Evolutionary conservation across 2,797 vertebrate species (phyloP).

Genomic region (Xerus rutilus): DNA sequence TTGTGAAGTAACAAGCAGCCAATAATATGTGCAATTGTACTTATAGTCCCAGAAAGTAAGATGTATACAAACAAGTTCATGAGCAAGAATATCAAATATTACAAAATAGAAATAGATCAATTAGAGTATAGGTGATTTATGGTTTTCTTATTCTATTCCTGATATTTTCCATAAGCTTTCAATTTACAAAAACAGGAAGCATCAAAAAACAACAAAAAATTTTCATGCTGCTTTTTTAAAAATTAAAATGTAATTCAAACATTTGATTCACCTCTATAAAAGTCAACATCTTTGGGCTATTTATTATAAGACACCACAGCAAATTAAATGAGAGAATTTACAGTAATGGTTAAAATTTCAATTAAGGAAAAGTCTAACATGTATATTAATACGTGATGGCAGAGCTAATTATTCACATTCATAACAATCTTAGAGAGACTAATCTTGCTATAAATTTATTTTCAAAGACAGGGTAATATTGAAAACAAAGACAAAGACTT

Average conservation of each 20-base stretch:
- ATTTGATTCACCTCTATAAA: slow-evolving; percentile 54
- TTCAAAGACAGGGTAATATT: slow-evolving; percentile 64
- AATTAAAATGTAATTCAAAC: slow-evolving; percentile 19
- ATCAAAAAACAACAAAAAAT: neutral
- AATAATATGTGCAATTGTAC: neutral
- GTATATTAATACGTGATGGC: slow-evolving; percentile 58
- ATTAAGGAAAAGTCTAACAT: slow-evolving; percentile 66
- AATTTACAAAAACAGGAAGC: slow-evolving; percentile 33
- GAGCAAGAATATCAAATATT: neutral
- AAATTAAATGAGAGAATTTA: slow-evolving; percentile 64
- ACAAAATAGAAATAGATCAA: neutral
- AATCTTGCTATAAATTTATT: slow-evolving; percentile 66
- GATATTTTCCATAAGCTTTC: neutral
- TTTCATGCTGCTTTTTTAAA: neutral
- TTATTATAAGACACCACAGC: slow-evolving; percentile 39
- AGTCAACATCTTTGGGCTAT: slow-evolving; percentile 22
- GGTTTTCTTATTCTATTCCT: neutral
- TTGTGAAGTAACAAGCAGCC: neutral
- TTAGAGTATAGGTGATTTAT: neutral
- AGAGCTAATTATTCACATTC: slow-evolving; percentile 66
- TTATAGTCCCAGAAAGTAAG: neutral
- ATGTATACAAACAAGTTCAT: neutral
- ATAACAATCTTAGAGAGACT: slow-evolving; percentile 60
- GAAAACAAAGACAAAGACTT: slow-evolving; percentile 71
- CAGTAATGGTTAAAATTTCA: slow-evolving; percentile 68